Conservation (phyloP, 2,888 invertebrate genomes). For the Gari tellinella region DNA sequence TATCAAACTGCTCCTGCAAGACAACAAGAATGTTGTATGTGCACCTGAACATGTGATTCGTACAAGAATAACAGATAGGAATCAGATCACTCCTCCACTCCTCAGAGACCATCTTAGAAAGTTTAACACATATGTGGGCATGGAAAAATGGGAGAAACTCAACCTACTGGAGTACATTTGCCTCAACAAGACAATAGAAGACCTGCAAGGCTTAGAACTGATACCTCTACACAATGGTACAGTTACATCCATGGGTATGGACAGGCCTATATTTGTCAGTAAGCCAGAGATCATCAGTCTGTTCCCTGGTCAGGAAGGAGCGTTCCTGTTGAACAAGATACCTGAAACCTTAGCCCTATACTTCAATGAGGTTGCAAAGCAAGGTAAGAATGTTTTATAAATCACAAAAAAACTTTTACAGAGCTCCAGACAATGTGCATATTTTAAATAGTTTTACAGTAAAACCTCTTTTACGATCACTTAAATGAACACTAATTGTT, state of each 20-base stretch:
- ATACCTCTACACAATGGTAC: slow-evolving; percentile 33
- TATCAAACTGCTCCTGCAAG: not conserved
- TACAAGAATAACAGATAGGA: not conserved
- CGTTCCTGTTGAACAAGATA: slow-evolving; percentile 12
- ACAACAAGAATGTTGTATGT: slow-evolving; percentile 1
- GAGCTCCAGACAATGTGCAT: too few species aligned
- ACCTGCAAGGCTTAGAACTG: slow-evolving; percentile 26
- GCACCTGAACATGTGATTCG: slow-evolving; percentile 1
- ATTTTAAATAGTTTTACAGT: too few species aligned
- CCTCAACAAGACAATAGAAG: not conserved
- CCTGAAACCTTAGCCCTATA: not conserved
- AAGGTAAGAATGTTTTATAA: slow-evolving; percentile 1
- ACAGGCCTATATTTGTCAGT: slow-evolving; percentile 11
- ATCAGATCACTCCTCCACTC: not conserved
- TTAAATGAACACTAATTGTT: too few species aligned
- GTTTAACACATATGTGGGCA: not conserved
- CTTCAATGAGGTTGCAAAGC: not conserved
- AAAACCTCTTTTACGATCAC: too few species aligned
- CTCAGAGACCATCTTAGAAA: not conserved
- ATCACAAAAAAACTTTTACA: too few species aligned
- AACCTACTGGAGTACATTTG: slow-evolving; percentile 26
- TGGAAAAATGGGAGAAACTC: slow-evolving; percentile 4
- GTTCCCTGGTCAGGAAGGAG: slow-evolving; percentile 37
- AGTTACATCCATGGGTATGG: slow-evolving; percentile 22
- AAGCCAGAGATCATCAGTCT: slow-evolving; percentile 12